Conservation (phyloP, 2,888 invertebrate species). For the Venustoraphidia nigricollis region DNA sequence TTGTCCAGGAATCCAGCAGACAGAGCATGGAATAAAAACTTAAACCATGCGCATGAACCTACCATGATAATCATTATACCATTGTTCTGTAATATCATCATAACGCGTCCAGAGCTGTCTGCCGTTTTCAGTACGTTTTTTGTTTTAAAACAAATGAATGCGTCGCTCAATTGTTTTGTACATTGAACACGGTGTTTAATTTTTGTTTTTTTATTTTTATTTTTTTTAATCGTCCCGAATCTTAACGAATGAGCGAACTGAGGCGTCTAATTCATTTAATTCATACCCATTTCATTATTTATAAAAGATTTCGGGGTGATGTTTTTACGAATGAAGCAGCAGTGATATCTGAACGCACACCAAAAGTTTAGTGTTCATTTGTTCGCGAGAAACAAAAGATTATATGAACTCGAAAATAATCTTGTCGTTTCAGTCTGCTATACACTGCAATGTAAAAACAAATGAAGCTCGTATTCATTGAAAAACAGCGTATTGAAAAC, state of each 20-base stretch:
- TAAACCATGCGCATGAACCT: slow-evolving; percentile 15
- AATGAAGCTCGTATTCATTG: background rate
- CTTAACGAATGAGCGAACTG: background rate
- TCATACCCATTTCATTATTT: background rate
- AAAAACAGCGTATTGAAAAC: background rate
- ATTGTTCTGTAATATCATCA: background rate
- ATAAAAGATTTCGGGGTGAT: background rate
- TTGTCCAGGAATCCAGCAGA: slow-evolving; percentile 66
- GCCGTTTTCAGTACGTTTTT: background rate
- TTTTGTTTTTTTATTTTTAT: too few species aligned
- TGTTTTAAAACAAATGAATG: too few species aligned
- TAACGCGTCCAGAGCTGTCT: background rate
- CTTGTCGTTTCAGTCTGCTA: too few species aligned
- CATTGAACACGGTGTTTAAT: too few species aligned
- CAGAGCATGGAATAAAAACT: slow-evolving; percentile 19
- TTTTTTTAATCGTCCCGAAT: too few species aligned
- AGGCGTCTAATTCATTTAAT: background rate
- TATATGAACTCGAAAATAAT: too few species aligned
- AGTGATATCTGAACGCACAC: background rate
- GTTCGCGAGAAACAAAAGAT: background rate
- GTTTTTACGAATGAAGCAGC: background rate
- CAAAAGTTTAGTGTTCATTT: background rate
- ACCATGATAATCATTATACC: background rate
- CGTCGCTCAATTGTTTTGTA: too few species aligned
- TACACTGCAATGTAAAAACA: background rate